Percentiles rank a stretch among this genome's conserved stretches.
These are phyloP conservation scores for Gobiocypris rarus DNA, from an alignment of 2,113 vertebrate genomes.

Conservation along the genomic window DNA sequence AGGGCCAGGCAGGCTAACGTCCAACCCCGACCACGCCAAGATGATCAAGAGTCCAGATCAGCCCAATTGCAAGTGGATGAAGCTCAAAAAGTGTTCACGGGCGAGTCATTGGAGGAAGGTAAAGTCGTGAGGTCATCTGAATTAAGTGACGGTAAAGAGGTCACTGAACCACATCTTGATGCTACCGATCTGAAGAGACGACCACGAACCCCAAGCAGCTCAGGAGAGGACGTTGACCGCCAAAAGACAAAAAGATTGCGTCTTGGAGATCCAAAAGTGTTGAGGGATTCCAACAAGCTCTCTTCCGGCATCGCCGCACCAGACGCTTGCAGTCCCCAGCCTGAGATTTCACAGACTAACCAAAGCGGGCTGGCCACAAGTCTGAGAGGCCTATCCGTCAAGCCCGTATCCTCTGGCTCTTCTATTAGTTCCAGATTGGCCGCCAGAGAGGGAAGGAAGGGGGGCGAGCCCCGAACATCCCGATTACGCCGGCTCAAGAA, in stretches of 20 bases:
- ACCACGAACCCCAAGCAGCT: slow-evolving; percentile 59
- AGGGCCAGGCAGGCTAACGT: slow-evolving; percentile 80
- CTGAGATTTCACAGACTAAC: slow-evolving; percentile 71
- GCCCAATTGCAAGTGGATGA: slow-evolving; percentile 51
- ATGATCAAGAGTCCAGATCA: slow-evolving; percentile 54
- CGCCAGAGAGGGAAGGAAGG: slow-evolving; percentile 61
- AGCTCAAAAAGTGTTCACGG: not conserved
- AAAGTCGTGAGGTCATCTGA: not conserved
- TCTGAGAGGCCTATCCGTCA: slow-evolving; percentile 73
- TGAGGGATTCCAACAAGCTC: slow-evolving; percentile 53
- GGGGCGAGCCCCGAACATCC: slow-evolving; percentile 73
- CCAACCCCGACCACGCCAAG: slow-evolving; percentile 54
- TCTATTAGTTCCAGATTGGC: slow-evolving; percentile 70
- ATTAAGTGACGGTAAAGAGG: slow-evolving; percentile 8
- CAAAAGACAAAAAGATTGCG: slow-evolving; percentile 66
- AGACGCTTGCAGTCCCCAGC: slow-evolving; percentile 64
- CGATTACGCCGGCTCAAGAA: slow-evolving; percentile 78
- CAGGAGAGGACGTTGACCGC: slow-evolving; percentile 65
- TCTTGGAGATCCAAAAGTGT: slow-evolving; percentile 67
- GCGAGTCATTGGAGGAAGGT: not conserved
- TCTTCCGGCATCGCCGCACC: slow-evolving; percentile 62
- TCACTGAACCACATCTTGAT: not conserved
- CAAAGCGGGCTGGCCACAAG: slow-evolving; percentile 74
- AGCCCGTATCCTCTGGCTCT: slow-evolving; percentile 66
- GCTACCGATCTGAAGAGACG: slow-evolving; percentile 56